phyloP scores from a whole-genome alignment of 2,113 vertebrate genomes.

The Polyodon spathula region DNA sequence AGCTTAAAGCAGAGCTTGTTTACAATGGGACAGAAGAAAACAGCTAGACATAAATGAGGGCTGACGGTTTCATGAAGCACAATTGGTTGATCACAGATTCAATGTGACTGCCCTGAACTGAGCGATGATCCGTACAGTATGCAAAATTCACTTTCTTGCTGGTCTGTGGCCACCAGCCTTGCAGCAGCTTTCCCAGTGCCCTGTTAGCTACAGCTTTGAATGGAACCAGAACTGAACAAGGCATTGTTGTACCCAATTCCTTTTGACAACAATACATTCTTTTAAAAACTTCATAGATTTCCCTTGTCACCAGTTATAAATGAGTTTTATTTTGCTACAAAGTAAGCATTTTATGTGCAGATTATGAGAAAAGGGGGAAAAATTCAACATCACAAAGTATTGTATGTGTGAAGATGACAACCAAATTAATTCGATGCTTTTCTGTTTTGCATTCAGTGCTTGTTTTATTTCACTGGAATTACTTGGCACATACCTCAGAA shows the following conservation, averaged over 20 bases:
- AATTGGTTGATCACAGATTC: constrained; percentile 89
- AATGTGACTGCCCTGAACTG: constrained; percentile 95
- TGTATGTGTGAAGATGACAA: constrained; percentile 32
- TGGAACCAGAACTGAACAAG: constrained; percentile 74
- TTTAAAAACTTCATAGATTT: constrained; percentile 72
- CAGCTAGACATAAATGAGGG: constrained; percentile 89
- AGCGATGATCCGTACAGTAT: constrained; percentile 98
- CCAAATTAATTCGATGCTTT: constrained; percentile 19
- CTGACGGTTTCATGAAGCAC: constrained; percentile 97
- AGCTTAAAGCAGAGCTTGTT: constrained; percentile 78
- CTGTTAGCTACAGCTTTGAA: constrained; percentile 72
- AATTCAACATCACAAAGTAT: constrained; percentile 13
- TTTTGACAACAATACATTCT: constrained; percentile 95
- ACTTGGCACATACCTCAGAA: constrained; percentile 29
- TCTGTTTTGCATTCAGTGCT: constrained; percentile 19
- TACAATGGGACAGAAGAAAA: constrained; percentile 77
- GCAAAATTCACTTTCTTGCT: constrained; percentile 90
- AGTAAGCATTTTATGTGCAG: constrained; percentile 34
- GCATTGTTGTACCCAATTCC: constrained; percentile 73
- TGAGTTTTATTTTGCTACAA: constrained; percentile 36
- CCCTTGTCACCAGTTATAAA: constrained; percentile 80
- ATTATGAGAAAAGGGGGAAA: constrained; percentile 13
- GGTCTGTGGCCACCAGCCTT: constrained; percentile 93
- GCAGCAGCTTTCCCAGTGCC: constrained; percentile 67
- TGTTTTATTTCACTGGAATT: constrained; percentile 20